Base-by-base conservation (phyloP, 2,113 vertebrate genomes). In the Tyto alba region DNA sequence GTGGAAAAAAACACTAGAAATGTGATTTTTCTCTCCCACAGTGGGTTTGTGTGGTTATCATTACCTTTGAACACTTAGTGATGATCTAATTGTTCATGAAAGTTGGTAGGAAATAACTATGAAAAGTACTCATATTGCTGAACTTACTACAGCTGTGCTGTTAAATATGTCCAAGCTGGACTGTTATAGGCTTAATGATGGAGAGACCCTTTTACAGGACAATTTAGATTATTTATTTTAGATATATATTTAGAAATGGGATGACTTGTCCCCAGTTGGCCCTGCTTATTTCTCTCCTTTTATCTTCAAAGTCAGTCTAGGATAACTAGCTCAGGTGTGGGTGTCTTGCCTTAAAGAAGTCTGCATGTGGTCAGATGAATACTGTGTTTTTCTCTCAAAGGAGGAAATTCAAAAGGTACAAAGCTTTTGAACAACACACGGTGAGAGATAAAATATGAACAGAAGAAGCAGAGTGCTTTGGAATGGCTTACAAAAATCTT, bases 361-460 rank as follows among this genome's bases (percentile, higher is more conserved):
- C 85, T 0, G 0, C 62, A 62, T 88, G 41, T 83, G 71, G 68
- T 62, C 72, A 80, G 68, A 90, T 89, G 22, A 95, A 95, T 77
- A 56, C 30, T 55, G 2, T 78, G 64, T 89, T 78, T 86, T 90
- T 64, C 53, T 64, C 40, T 94, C 71, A 81, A 73, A 90, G 82
- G 55, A 91, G n/a, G 53, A 38, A 88, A 90, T 88, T 93, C 57
- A 91, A 79, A 91, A 90, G 88, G 26, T 72, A 50, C 41, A 83
- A 93, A 66, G 63, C 88, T 93, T 93, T 95, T 94, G 85, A 95
- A 83, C 57, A 89, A 41, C 26, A 62, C 17, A 82, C 82, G 71
- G 67, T 48, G n/a, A 59, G 89, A 89, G 77, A 96, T 91, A 48
- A 95, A 95, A 82, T 60, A 30, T 10, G 45, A 82, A 50, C 74